Base-by-base conservation (phyloP, 2,113 vertebrate genomes). In the Gorsachius goisagi region DNA sequence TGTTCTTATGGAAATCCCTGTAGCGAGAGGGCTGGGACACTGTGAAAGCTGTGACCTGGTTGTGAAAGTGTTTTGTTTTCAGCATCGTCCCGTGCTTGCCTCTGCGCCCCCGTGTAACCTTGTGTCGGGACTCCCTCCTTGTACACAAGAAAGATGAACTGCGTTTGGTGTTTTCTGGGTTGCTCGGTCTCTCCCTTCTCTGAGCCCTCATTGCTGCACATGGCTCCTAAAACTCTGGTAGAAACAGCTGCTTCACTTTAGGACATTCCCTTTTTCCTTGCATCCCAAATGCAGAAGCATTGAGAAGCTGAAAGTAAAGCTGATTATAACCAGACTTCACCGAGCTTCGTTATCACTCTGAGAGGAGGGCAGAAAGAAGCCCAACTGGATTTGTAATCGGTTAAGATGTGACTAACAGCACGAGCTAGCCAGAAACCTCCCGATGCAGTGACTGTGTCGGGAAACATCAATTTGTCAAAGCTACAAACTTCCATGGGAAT, bases 231-330 rank as follows among this genome's bases (percentile, higher is more conserved):
- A 88, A 24, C 49, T 74, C 55, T 16, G 27, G 11, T 9, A 53
- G 62, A 72, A 74, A 19, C 26, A 71, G 73, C 72, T 89, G 69
- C 63, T 73, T 62, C 66, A 2, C 41, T 87, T 84, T 59, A 81
- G 68, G 18, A 12, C 12, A 0, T 82, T 68, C 77, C 58, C n/a
- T 91, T 79, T 81, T 64, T 37, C 68, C 49, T 63, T 72, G 68
- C 53, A 67, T 92, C 77, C 86, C 37, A 60, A 87, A 62, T 37
- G 69, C 72, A 83, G 85, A 76, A 91, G 50, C 88, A 28, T 9
- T 68, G 79, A 87, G 89, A 90, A 81, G 72, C 85, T 93, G 88
- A 55, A 90, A 90, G 90, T 62, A 83, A 81, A 92, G 79, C 88
- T 90, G 85, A 75, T 74, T 66, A 60, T 81, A 92, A 75, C 39